Base-by-base conservation (phyloP, 2,113 vertebrate genomes). In the Scolopax mira region DNA sequence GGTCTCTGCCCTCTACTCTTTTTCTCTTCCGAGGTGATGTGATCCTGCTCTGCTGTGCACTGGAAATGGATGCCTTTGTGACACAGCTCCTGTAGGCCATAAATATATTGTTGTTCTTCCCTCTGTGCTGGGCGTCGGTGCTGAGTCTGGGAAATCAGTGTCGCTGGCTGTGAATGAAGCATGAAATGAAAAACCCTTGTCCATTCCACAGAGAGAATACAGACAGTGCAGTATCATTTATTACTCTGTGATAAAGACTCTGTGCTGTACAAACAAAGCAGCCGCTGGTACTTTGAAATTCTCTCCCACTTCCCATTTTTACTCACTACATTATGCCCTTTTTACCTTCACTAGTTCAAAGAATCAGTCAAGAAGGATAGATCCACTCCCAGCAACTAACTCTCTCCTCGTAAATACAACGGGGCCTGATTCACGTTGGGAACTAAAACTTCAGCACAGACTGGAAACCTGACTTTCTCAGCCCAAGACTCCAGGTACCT, bases 101-200 rank as follows among this genome's bases (percentile, higher is more conserved):
- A 71, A 85, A 95, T 81, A 67, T 39, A 49, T 70, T 65, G 54
- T 39, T 92, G 74, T 65, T 77, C 61, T 69, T 86, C 89, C 51
- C n/a, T 90, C 79, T 55, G 69, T 65, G 69, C 65, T 31, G 35
- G 52, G 52, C 16, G 6, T 51, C 83, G 64, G 44, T 84, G 78
- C 62, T 88, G 39, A 70, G 61, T 77, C 88, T 44, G 55, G 79
- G 74, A 96, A 95, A 94, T 95, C 74, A 79, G 27, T 21, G 31
- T 31, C 77, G 88, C 65, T 25, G 78, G 51, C 69, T 84, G 93
- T 71, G 92, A 95, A 93, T 72, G 86, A 93, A 96, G 75, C 94
- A 95, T 92, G 88, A 95, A 95, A 96, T 88, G 89, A 95, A 91
- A 95, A 92, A 39, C 57, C 52, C 77, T 77, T 93, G 84, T 57